These are phyloP conservation scores for Girardinus metallicus DNA, from an alignment of 2,797 vertebrate genomes.

Conservation along the genomic window DNA sequence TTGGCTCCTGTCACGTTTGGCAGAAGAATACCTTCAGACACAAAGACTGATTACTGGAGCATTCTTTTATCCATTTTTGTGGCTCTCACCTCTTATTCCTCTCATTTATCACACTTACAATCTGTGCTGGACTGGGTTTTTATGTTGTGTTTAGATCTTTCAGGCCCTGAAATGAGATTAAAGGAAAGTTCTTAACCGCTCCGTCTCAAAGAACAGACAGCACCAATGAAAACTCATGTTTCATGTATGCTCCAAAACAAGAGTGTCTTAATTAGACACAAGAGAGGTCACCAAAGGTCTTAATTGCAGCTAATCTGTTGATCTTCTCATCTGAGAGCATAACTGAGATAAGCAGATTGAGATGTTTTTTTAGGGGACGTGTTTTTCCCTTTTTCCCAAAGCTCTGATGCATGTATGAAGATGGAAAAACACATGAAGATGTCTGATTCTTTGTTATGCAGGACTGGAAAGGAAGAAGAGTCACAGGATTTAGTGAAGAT, in stretches of 20 bases:
- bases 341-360: constrained; percentile 36
- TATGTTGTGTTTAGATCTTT: constrained; percentile 13
- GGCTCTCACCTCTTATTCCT: constrained; percentile 37
- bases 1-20: constrained; percentile 48
- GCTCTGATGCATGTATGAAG: constrained; percentile 18
- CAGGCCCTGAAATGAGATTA: constrained; percentile 48
- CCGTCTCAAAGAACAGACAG: constrained; percentile 37
- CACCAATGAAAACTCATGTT: constrained; percentile 30
- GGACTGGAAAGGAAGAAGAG: constrained; percentile 16
- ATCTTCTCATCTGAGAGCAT: constrained; percentile 36
- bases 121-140: constrained; percentile 19
- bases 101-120: constrained; percentile 56
- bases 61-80: constrained; percentile 52
- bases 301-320: constrained; percentile 44
- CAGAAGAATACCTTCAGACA: constrained; percentile 38
- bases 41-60: constrained; percentile 24
- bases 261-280: constrained; percentile 68
- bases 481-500: constrained; percentile 46
- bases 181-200: constrained; percentile 45
- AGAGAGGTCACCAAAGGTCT: constrained; percentile 55
- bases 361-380: constrained; percentile 29
- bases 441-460: constrained; percentile 28
- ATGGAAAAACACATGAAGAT: constrained; percentile 33
- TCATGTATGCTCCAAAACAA: constrained; percentile 39
- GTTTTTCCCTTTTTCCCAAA: constrained; percentile 25